Conservation (phyloP, 2,888 invertebrate species). For the Hypercompe scribonia region DNA sequence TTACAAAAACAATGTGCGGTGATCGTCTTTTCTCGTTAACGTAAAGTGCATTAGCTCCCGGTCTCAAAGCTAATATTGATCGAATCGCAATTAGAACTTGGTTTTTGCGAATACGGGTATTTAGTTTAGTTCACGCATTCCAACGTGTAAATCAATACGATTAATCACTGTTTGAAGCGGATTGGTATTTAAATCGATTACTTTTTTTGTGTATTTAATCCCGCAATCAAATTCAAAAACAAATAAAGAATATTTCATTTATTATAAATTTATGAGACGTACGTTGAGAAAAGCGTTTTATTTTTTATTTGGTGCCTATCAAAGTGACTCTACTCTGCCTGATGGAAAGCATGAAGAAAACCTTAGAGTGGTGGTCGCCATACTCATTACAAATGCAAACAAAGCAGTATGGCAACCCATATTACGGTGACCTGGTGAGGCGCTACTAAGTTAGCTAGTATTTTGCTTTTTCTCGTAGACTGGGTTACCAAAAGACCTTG, state of each 20-base stretch:
- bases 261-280: background rate
- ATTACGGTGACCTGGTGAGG: too few relatives aligned
- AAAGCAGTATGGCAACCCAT: too few relatives aligned
- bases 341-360: too few relatives aligned
- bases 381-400: too few relatives aligned
- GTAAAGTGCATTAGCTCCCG: conserved; percentile 50
- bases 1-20: conserved; percentile 28
- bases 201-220: background rate
- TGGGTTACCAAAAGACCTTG: too few relatives aligned
- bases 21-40: conserved; percentile 37
- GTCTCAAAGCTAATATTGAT: conserved; percentile 41
- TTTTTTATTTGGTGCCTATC: too few relatives aligned
- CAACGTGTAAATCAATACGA: conserved; percentile 20
- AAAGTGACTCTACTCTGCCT: too few relatives aligned
- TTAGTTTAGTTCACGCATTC: conserved; percentile 21
- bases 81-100: conserved; percentile 38
- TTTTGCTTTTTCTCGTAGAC: too few relatives aligned
- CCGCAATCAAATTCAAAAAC: background rate
- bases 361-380: too few relatives aligned
- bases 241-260: background rate
- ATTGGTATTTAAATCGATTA: conserved; percentile 11
- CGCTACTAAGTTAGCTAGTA: too few relatives aligned
- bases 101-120: conserved; percentile 15
- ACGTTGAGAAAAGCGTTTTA: too few relatives aligned
- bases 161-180: conserved; percentile 1